Percentiles rank a stretch among this genome's conserved stretches.
Conservation (phyloP, 2,113 vertebrate species). For the Columbina picui region DNA sequence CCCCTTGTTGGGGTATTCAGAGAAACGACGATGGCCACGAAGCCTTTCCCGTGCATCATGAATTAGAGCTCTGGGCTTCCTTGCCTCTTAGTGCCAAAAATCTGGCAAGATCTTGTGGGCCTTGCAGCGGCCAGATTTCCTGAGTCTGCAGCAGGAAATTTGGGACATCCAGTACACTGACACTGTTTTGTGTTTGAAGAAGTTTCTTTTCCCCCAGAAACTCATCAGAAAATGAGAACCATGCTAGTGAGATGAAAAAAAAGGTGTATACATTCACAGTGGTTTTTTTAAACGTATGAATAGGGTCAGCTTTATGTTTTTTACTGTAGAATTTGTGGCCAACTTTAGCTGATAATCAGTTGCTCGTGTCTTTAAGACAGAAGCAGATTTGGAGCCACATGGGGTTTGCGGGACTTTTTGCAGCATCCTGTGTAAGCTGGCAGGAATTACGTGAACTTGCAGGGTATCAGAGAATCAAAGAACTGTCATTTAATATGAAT, state of each 20-base stretch:
- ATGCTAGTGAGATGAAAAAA: neutral
- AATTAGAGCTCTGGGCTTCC: neutral
- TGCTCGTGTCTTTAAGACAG: neutral
- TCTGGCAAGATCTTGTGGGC: neutral
- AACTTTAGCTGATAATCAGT: neutral
- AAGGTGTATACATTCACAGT: neutral
- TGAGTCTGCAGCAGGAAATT: neutral
- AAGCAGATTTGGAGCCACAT: neutral
- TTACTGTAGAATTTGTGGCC: neutral
- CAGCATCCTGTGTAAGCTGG: neutral
- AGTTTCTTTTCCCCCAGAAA: neutral
- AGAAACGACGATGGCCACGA: rapidly evolving
- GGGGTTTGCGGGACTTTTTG: neutral
- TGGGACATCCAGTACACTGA: neutral
- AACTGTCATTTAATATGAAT: neutral
- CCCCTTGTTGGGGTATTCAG: neutral
- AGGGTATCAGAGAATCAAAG: neutral
- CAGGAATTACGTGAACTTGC: neutral
- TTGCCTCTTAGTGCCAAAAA: neutral
- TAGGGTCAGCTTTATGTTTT: neutral
- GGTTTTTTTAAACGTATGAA: neutral
- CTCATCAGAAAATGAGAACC: neutral
- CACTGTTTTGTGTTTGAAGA: neutral
- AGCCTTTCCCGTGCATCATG: neutral
- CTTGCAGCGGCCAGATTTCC: neutral